Percentiles rank a stretch among this genome's conserved stretches.
Conservation (phyloP, 1,140 invertebrate species). For the Papilio dardanus region DNA sequence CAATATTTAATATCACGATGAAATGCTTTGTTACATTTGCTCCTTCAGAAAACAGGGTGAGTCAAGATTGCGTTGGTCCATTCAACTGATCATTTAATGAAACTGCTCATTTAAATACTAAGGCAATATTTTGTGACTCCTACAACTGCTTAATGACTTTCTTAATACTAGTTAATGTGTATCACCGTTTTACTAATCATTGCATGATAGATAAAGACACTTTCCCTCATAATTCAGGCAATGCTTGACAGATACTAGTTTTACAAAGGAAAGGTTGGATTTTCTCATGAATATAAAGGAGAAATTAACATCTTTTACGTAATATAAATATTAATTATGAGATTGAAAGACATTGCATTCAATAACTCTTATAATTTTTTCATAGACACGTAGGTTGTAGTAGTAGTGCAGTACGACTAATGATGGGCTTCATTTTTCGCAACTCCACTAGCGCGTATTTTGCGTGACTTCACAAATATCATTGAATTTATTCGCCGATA, state of each 20-base stretch:
- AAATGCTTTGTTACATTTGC: neutral
- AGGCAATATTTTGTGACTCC: slow-evolving; percentile 4
- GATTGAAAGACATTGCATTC: no score
- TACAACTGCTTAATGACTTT: neutral
- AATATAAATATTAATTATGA: neutral
- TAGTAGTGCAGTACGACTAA: no score
- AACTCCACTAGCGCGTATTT: no score
- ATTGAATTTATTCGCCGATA: no score
- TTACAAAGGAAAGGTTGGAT: no score
- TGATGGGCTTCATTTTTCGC: no score
- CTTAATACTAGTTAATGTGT: neutral
- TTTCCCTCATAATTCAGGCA: slow-evolving; percentile 18
- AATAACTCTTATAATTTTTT: no score
- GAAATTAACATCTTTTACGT: neutral
- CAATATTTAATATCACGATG: neutral
- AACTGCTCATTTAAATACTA: slow-evolving; percentile 15
- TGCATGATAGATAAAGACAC: neutral
- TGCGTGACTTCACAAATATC: no score
- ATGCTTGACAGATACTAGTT: neutral
- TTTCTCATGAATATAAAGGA: slow-evolving; percentile 3
- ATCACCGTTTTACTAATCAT: neutral
- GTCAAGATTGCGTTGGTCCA: neutral
- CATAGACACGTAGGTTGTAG: no score
- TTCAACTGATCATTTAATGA: slow-evolving; percentile 8
- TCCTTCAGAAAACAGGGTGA: neutral